Percentiles rank a stretch among this genome's conserved stretches.
These are phyloP conservation scores for Calameuta filiformis DNA, from an alignment of 2,888 invertebrate genomes.

Conservation along the genomic window DNA sequence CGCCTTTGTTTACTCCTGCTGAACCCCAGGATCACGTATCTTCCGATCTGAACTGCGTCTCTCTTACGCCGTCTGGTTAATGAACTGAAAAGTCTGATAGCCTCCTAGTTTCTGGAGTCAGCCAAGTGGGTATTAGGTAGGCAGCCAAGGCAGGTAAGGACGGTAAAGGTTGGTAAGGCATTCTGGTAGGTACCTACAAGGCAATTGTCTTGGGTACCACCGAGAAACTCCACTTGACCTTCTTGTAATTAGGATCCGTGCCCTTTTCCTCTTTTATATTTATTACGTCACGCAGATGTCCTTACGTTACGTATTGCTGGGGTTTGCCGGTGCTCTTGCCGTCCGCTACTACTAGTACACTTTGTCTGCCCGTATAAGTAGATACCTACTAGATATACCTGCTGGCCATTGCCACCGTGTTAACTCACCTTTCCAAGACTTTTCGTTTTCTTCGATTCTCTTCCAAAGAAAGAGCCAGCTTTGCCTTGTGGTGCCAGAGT, in stretches of 20 bases:
- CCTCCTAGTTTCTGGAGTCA: neutral
- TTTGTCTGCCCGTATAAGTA: neutral
- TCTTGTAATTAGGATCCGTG: conserved; percentile 2
- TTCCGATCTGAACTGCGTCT: conserved; percentile 44
- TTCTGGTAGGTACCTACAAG: neutral
- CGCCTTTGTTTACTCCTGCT: conserved; percentile 47
- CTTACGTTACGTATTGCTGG: neutral
- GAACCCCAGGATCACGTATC: conserved; percentile 38
- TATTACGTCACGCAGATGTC: conserved; percentile 2
- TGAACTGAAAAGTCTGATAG: conserved; percentile 35
- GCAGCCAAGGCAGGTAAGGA: neutral
- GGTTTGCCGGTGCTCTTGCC: neutral
- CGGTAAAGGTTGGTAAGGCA: neutral
- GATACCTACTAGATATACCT: neutral
- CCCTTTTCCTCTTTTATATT: conserved; percentile 2
- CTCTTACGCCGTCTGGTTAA: conserved; percentile 46
- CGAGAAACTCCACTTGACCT: neutral
- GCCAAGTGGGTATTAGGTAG: neutral
- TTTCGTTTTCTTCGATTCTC: neutral
- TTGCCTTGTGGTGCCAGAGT: neutral
- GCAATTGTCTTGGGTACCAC: neutral
- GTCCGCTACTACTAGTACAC: neutral
- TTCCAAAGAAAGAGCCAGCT: neutral
- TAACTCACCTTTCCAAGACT: neutral
- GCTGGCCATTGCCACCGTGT: neutral